Percentiles rank a stretch among this genome's conserved stretches.
These are phyloP conservation scores for Luperina testacea DNA, from an alignment of 2,888 invertebrate species.

Conservation along the genomic window DNA sequence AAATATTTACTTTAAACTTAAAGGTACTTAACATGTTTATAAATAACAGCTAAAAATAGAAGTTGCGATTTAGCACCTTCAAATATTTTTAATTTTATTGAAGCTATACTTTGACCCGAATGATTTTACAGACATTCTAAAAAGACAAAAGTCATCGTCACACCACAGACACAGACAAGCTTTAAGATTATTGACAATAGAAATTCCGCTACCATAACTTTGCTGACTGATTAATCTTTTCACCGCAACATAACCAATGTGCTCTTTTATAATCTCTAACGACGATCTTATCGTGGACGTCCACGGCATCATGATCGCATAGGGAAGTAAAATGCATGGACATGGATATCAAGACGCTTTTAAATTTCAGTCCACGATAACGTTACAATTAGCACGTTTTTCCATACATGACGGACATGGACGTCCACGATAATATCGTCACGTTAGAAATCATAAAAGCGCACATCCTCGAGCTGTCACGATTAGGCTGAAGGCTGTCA, in stretches of 20 bases:
- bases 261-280: no score
- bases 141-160: neutral
- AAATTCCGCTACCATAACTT: neutral
- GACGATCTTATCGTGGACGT: no score
- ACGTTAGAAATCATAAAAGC: no score
- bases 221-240: neutral
- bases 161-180: neutral
- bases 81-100: slow-evolving; percentile 3
- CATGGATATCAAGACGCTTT: no score
- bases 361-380: no score
- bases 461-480: no score
- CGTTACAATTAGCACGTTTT: no score
- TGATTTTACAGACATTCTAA: neutral
- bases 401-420: no score
- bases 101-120: neutral
- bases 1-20: slow-evolving; percentile 21
- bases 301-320: no score
- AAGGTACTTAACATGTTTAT: slow-evolving; percentile 28
- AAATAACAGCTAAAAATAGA: slow-evolving; percentile 29
- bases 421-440: no score
- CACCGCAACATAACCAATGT: neutral
- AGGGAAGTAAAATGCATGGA: no score
- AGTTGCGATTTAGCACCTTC: slow-evolving; percentile 12
- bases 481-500: neutral
- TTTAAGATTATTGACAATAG: neutral